phyloP scores from a whole-genome alignment of 2,113 vertebrate genomes.

The Heteronetta atricapilla region DNA sequence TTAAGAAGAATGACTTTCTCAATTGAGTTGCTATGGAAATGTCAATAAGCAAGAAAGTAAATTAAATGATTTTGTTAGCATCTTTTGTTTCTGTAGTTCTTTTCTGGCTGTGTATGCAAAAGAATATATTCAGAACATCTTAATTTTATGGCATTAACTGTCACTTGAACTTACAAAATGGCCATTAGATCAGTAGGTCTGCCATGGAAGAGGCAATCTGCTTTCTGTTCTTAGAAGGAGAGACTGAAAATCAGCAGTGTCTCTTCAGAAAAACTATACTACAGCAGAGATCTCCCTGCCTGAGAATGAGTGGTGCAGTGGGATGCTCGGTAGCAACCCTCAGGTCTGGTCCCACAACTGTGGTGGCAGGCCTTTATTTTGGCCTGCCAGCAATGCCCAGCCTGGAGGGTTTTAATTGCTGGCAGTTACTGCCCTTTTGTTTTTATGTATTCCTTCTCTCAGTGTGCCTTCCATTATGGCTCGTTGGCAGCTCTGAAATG shows the following conservation, averaged over 20 bases:
- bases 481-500: not conserved
- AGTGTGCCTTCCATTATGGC: conserved; percentile 46
- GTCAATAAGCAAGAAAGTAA: not conserved
- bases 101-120: not conserved
- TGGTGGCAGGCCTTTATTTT: conserved; percentile 9
- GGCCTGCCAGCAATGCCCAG: conserved; percentile 48
- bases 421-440: conserved; percentile 28
- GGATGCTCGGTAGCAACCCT: not conserved
- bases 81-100: conserved; percentile 12
- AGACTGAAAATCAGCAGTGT: not conserved
- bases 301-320: not conserved
- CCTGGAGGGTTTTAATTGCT: conserved; percentile 55
- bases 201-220: not conserved
- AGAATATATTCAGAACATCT: not conserved
- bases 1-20: not conserved
- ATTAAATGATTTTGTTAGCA: not conserved
- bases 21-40: conserved; percentile 23
- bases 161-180: not conserved
- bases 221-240: not conserved
- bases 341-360: conserved; percentile 6
- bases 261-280: not conserved
- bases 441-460: conserved; percentile 47
- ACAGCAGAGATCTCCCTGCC: not conserved
- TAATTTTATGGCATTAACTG: not conserved
- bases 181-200: not conserved